A percentile compares a stretch with the other conserved stretches of the same genome.
Evolutionary conservation across 2,113 vertebrate species (phyloP).

Genomic region (Thunnus maccoyii): DNA sequence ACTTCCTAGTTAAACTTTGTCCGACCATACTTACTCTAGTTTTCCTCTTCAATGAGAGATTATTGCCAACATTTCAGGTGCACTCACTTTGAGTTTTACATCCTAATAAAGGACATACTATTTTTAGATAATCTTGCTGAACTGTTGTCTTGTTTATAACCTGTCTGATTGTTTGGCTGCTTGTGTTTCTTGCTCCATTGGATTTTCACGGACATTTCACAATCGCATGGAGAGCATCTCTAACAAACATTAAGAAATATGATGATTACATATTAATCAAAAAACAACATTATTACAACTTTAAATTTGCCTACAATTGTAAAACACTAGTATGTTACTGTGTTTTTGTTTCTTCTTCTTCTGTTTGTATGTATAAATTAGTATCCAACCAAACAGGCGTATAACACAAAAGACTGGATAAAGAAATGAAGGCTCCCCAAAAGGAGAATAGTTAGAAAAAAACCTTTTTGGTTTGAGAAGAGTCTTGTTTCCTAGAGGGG

Average conservation of each 20-base stretch:
- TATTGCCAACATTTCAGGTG: no score
- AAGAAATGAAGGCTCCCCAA: conserved; percentile 62
- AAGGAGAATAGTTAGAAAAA: conserved; percentile 64
- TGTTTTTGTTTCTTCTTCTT: background rate
- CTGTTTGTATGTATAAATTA: conserved; percentile 15
- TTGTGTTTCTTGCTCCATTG: no score
- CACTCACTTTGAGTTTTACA: no score
- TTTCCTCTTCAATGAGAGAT: no score
- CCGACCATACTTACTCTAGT: no score
- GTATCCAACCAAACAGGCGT: conserved; percentile 28
- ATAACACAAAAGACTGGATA: conserved; percentile 48
- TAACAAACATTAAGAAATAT: background rate
- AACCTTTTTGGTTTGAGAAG: conserved; percentile 57
- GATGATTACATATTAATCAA: background rate
- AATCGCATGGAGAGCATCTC: background rate
- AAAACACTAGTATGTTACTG: conserved; percentile 1
- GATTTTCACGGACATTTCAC: background rate
- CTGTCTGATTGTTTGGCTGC: no score
- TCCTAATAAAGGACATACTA: no score
- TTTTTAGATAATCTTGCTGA: no score
- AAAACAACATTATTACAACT: background rate
- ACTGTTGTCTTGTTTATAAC: no score
- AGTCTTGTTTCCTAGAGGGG: conserved; percentile 79
- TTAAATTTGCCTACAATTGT: background rate
- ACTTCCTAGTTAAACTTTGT: no score